Evolutionary conservation across 1,140 invertebrate genomes (phyloP).

Genomic region (Dreissena rostriformis): DNA sequence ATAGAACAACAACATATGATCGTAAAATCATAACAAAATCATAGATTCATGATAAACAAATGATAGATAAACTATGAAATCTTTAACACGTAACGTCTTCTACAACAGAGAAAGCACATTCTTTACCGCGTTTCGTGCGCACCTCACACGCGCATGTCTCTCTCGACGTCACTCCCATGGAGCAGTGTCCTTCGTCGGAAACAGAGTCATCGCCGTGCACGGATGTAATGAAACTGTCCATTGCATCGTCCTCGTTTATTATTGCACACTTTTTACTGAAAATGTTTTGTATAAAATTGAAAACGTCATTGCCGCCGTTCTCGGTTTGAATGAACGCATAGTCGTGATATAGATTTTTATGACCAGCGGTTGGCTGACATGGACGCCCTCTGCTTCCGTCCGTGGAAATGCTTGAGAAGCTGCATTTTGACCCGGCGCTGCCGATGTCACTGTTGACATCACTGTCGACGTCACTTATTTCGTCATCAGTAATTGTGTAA

Average conservation of each 20-base stretch:
- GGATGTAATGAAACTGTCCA: slow-evolving; percentile 53
- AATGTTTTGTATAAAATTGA: slow-evolving; percentile 21
- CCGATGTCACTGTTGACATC: neutral
- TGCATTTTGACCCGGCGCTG: slow-evolving; percentile 3
- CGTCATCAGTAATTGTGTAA: slow-evolving; percentile 47
- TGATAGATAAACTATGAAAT: too few species aligned
- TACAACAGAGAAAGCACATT: neutral
- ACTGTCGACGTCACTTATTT: slow-evolving; percentile 18
- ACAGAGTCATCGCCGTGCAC: slow-evolving; percentile 10
- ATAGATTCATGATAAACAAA: too few species aligned
- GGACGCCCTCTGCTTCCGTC: neutral
- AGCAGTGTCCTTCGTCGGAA: slow-evolving; percentile 25
- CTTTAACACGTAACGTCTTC: too few species aligned
- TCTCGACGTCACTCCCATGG: slow-evolving; percentile 37
- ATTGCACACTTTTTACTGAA: slow-evolving; percentile 8
- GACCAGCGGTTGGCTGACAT: neutral
- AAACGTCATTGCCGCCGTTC: neutral
- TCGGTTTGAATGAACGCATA: neutral
- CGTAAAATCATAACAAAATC: too few species aligned
- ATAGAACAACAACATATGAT: too few species aligned
- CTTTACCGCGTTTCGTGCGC: neutral
- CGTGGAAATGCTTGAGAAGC: neutral
- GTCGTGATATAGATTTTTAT: neutral
- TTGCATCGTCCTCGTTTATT: slow-evolving; percentile 45
- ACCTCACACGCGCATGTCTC: slow-evolving; percentile 5